Evolutionary conservation across 2,888 invertebrate genomes (phyloP).

Genomic region (Tolmerus cingulatus): DNA sequence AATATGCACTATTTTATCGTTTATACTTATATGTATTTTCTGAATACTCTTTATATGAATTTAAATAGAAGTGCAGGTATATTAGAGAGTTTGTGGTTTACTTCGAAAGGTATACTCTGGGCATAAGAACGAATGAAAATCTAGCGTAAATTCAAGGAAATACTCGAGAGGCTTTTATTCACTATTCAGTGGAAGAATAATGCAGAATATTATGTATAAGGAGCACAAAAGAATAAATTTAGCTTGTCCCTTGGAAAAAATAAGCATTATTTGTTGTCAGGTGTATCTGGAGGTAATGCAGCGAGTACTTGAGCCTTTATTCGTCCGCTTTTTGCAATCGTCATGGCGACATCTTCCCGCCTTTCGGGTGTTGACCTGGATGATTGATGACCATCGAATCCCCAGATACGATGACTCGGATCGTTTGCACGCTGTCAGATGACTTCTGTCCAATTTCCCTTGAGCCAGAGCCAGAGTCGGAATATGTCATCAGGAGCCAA

Average conservation of each 20-base stretch:
- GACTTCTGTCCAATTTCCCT: conserved; percentile 32
- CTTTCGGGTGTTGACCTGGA: conserved; percentile 12
- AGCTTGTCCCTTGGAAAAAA: not conserved
- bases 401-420: not conserved
- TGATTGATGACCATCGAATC: conserved; percentile 38
- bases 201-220: not conserved
- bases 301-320: not conserved
- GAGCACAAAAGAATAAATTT: not conserved
- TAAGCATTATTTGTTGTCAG: not conserved
- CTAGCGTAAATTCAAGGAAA: no score
- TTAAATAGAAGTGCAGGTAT: no score
- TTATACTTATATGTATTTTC: no score
- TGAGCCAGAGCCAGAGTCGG: not conserved
- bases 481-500: conserved; percentile 17
- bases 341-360: not conserved
- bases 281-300: not conserved
- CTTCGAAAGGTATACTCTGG: no score
- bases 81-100: no score
- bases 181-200: not conserved
- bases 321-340: not conserved
- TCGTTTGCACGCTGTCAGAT: conserved; percentile 27
- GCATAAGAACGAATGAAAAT: no score
- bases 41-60: no score
- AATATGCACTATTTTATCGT: no score
- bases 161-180: not conserved